Conservation (phyloP, 2,797 vertebrate genomes). For the Syncerus caffer region DNA sequence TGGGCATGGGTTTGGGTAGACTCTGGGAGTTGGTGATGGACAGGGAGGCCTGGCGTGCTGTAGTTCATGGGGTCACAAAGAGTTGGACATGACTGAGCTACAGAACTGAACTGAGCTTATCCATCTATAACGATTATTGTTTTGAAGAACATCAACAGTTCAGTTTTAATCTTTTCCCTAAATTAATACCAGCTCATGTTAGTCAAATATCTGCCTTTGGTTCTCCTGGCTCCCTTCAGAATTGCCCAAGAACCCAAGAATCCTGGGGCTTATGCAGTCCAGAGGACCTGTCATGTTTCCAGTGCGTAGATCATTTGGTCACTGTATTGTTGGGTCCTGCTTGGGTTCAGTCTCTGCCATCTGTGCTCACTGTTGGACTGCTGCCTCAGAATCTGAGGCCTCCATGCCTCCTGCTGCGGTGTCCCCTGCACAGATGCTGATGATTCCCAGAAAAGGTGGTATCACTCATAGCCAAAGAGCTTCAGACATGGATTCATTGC, state of each 20-base stretch:
- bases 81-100: fast-evolving
- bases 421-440: neutral
- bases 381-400: neutral
- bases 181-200: neutral
- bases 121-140: neutral
- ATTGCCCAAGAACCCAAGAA: neutral
- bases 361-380: neutral
- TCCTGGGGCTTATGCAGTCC: neutral
- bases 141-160: neutral
- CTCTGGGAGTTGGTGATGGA: no score
- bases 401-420: neutral
- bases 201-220: neutral
- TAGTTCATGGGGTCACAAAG: no score
- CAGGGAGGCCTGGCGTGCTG: no score
- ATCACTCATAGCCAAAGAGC: neutral
- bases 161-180: neutral
- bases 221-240: neutral
- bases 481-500: neutral
- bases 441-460: neutral
- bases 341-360: neutral
- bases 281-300: neutral
- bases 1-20: no score
- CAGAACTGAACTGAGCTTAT: no score
- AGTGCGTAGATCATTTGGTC: neutral
- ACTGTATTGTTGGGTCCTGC: neutral